These are phyloP conservation scores for Ornithoptera alexandrae DNA, from an alignment of 2,888 invertebrate genomes.

Conservation along the genomic window DNA sequence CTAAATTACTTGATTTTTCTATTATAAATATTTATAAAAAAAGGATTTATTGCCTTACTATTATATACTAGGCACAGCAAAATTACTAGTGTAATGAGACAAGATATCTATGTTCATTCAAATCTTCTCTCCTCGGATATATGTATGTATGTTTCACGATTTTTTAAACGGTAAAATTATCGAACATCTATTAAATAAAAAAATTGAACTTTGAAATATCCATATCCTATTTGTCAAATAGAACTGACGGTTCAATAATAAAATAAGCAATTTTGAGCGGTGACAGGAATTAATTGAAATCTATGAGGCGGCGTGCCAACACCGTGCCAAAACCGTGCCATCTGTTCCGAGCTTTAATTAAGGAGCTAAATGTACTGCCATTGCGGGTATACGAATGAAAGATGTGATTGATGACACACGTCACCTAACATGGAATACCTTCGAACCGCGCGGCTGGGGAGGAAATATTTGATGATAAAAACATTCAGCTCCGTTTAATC, in stretches of 20 bases:
- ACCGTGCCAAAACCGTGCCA: conserved; percentile 49
- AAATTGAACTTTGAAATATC: not conserved
- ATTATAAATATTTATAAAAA: not conserved
- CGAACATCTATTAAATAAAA: not conserved
- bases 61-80: too few relatives aligned
- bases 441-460: not conserved
- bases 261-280: conserved; percentile 63
- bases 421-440: conserved; percentile 13
- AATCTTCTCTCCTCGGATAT: too few relatives aligned
- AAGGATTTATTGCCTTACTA: not conserved
- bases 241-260: conserved; percentile 50
- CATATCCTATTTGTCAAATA: conserved; percentile 23
- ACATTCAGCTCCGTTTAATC: not conserved
- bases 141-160: too few relatives aligned
- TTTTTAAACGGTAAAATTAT: not conserved
- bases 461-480: not conserved
- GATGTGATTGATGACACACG: conserved; percentile 64
- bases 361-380: conserved; percentile 72
- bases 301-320: conserved; percentile 56
- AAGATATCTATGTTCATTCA: too few relatives aligned
- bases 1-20: not conserved
- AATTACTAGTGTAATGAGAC: too few relatives aligned
- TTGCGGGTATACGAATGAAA: conserved; percentile 49
- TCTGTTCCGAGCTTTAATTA: conserved; percentile 73
- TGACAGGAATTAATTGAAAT: conserved; percentile 77